These are phyloP conservation scores for Acanthococcus lagerstroemiae DNA, from an alignment of 2,888 invertebrate genomes.

Conservation along the genomic window DNA sequence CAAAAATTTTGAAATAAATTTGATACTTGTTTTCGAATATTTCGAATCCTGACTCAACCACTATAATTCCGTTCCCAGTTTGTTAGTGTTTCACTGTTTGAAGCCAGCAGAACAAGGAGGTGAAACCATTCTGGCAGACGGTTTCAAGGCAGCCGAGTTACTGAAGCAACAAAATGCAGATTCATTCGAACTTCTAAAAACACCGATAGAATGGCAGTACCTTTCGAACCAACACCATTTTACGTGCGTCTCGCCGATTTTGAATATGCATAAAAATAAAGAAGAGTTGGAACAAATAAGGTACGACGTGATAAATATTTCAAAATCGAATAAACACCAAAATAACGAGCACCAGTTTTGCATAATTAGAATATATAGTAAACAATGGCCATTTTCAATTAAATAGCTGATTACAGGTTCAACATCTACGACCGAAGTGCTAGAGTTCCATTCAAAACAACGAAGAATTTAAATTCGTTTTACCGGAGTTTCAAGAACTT, in stretches of 20 bases:
- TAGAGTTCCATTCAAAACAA: slow-evolving; percentile 45
- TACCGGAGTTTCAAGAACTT: slow-evolving; percentile 52
- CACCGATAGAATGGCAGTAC: slow-evolving; percentile 54
- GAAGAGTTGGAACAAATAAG: slow-evolving; percentile 53
- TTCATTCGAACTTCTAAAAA: slow-evolving; percentile 51
- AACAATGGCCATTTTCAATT: no score
- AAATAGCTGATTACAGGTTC: slow-evolving; percentile 44
- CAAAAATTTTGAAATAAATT: no score
- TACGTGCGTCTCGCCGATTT: slow-evolving; percentile 49
- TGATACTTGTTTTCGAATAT: neutral
- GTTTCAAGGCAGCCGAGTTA: slow-evolving; percentile 50
- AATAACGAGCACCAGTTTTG: no score
- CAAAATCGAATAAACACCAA: no score
- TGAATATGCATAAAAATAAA: slow-evolving; percentile 48
- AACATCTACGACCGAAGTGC: slow-evolving; percentile 65
- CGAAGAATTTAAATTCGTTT: slow-evolving; percentile 47
- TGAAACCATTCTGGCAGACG: slow-evolving; percentile 63
- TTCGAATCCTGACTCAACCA: neutral
- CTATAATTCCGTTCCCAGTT: slow-evolving; percentile 36
- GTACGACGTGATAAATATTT: slow-evolving; percentile 39
- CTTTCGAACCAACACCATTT: slow-evolving; percentile 53
- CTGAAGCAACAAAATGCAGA: slow-evolving; percentile 44
- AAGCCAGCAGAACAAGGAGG: slow-evolving; percentile 56
- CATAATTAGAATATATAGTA: no score
- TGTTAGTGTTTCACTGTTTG: slow-evolving; percentile 54